Conservation (phyloP, 2,888 invertebrate species). For the Microctonus brassicae region DNA sequence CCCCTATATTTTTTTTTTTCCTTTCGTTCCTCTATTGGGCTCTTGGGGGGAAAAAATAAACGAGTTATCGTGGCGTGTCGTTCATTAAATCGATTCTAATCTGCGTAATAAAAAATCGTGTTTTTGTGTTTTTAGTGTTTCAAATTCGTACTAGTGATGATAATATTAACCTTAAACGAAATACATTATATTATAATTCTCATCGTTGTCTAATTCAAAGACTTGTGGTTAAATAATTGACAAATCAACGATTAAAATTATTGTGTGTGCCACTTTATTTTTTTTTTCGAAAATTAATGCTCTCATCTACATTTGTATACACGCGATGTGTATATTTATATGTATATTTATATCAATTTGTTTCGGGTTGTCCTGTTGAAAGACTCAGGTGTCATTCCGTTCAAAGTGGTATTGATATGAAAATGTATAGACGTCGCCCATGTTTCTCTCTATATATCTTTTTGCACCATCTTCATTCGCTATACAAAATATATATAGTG, state of each 20-base stretch:
- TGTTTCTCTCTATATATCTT: not conserved
- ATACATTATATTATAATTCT: not conserved
- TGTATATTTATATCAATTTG: not conserved
- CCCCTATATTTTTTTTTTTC: constrained; percentile 16
- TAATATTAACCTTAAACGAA: not conserved
- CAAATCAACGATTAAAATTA: not conserved
- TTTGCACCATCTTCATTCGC: constrained; percentile 59
- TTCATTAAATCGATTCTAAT: not conserved
- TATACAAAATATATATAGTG: constrained; percentile 57
- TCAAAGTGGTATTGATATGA: not conserved
- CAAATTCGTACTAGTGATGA: not conserved
- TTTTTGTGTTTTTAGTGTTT: not conserved
- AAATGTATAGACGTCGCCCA: constrained; percentile 12
- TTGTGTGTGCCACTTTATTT: not conserved
- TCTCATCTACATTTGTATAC: not conserved
- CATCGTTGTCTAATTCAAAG: not conserved
- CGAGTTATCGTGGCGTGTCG: not conserved
- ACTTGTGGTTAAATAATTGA: not conserved
- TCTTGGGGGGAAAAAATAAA: constrained; percentile 27
- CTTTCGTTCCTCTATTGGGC: constrained; percentile 24
- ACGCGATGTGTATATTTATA: not conserved
- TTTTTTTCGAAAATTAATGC: too few species aligned
- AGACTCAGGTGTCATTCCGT: constrained; percentile 4
- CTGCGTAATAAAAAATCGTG: not conserved
- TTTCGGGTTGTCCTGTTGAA: not conserved